Evolutionary conservation across 1,140 invertebrate species (phyloP).

Genomic region (Neuroterus valhalla): DNA sequence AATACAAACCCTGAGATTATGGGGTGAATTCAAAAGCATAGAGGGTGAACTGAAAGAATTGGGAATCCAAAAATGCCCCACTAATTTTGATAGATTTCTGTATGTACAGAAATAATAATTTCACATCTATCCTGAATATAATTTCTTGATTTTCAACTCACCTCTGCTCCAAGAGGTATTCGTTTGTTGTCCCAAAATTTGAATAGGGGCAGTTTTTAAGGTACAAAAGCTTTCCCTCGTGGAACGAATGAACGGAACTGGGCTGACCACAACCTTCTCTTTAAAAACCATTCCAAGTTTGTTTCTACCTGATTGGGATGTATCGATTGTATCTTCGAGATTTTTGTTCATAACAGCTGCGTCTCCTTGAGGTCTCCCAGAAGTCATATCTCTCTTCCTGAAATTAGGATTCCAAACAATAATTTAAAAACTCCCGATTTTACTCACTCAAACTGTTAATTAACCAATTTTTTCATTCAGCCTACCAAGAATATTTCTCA

Average conservation of each 20-base stretch:
- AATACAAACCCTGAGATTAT: no score
- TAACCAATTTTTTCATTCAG: slow-evolving; percentile 7
- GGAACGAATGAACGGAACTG: slow-evolving; percentile 69
- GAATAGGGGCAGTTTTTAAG: slow-evolving; percentile 65
- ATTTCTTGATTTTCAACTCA: no score
- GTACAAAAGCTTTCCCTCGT: slow-evolving; percentile 71
- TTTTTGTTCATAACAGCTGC: background rate
- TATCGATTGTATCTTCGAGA: background rate
- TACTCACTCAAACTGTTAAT: no score
- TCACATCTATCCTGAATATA: no score
- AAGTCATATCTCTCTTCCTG: slow-evolving; percentile 31
- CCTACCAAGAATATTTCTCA: slow-evolving; percentile 31
- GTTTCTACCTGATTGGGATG: slow-evolving; percentile 54
- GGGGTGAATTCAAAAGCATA: no score
- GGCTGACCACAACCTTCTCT: slow-evolving; percentile 70
- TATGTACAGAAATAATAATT: no score
- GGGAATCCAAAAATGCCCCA: no score
- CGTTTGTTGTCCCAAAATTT: slow-evolving; percentile 59
- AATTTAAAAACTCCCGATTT: no score
- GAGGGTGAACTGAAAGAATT: no score
- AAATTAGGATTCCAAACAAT: slow-evolving; percentile 23
- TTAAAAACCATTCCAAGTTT: slow-evolving; percentile 70
- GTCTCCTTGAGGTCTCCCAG: slow-evolving; percentile 4
- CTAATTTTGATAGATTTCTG: no score
- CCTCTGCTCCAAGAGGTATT: slow-evolving; percentile 58